Evolutionary conservation across 64 coral and sea anemone genomes (phyloP).

Genomic region (Acropora tenuis): DNA sequence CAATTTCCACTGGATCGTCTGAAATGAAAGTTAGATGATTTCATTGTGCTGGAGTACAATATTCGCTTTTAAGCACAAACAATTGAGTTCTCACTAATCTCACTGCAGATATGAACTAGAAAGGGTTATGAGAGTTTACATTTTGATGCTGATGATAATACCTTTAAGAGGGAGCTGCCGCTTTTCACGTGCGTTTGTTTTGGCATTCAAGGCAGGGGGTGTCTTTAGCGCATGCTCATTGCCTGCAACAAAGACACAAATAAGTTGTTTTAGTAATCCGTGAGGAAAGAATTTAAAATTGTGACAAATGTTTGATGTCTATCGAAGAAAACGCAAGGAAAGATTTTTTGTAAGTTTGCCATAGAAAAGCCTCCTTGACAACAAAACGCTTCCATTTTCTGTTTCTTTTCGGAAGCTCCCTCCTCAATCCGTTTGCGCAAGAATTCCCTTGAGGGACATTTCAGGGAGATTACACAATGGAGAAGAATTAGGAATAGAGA

Average conservation of each 20-base stretch:
- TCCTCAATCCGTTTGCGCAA: background rate
- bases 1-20: conserved; percentile 50
- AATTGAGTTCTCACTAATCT: background rate
- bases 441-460: no score
- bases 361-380: background rate
- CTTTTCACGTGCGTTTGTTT: conserved; percentile 49
- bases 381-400: background rate
- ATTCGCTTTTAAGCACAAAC: background rate
- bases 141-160: background rate
- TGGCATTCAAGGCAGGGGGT: background rate
- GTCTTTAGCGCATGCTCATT: conserved; percentile 39
- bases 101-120: background rate
- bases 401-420: conserved; percentile 2
- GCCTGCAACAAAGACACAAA: conserved; percentile 35
- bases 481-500: no score
- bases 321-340: background rate
- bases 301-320: background rate
- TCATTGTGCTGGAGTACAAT: background rate
- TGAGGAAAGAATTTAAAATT: background rate
- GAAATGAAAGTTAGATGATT: background rate
- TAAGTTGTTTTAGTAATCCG: background rate
- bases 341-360: background rate
- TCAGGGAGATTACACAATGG: no score
- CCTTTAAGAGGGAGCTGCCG: conserved; percentile 60
- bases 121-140: background rate